Conservation (phyloP, 2,888 invertebrate species). For the Gymnocheta viridis region DNA sequence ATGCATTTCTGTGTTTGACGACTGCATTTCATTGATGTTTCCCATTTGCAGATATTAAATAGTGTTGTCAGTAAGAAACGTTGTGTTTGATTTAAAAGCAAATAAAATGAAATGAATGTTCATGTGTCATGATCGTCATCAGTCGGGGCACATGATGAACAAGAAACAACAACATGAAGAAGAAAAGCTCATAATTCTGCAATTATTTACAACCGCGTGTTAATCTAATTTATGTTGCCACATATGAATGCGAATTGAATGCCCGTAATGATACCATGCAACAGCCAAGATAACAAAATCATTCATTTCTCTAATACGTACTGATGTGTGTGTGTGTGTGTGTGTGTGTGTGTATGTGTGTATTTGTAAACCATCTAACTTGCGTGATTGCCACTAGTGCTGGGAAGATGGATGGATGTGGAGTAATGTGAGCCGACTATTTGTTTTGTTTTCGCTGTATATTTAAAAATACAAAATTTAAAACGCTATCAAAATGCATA, state of each 20-base stretch:
- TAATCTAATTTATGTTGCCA: constrained; percentile 58
- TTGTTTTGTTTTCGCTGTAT: no score
- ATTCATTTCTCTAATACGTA: not conserved
- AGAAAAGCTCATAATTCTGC: constrained; percentile 18
- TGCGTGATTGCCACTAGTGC: no score
- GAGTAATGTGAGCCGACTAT: no score
- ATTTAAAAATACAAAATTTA: no score
- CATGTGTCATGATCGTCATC: constrained; percentile 53
- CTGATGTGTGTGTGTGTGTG: not conserved
- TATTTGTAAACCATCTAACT: not conserved
- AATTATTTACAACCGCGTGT: constrained; percentile 57
- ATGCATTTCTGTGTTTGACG: constrained; percentile 1
- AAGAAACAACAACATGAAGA: not conserved
- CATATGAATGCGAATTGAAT: constrained; percentile 44
- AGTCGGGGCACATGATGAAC: constrained; percentile 17
- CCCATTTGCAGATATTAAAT: constrained; percentile 37
- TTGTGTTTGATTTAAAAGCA: constrained; percentile 25
- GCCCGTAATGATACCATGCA: constrained; percentile 29
- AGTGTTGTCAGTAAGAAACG: constrained; percentile 19
- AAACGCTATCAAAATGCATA: no score
- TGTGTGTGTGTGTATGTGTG: no score
- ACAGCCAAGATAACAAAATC: constrained; percentile 7
- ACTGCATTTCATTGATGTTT: constrained; percentile 25
- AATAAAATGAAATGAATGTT: constrained; percentile 52
- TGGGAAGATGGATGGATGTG: no score